Evolutionary conservation across 2,888 invertebrate species (phyloP).

Genomic region (Drosophila macrospina): DNA sequence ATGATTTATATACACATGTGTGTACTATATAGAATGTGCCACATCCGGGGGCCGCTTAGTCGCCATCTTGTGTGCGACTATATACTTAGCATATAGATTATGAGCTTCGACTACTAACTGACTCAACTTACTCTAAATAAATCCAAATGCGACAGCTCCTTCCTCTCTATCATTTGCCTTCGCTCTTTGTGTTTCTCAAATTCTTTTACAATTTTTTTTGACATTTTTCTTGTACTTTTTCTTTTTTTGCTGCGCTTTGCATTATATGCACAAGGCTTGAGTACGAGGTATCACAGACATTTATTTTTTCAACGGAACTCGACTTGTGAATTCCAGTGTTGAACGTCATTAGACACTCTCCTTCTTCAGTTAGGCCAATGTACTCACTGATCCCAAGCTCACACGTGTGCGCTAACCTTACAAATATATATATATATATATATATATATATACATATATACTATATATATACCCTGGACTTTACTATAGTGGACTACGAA

Average conservation of each 20-base stretch:
- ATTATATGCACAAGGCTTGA: constrained; percentile 39
- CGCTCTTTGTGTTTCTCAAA: background rate
- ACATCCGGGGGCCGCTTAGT: constrained; percentile 71
- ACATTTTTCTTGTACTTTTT: background rate
- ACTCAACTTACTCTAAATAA: background rate
- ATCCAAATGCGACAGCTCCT: background rate
- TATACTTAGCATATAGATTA: constrained; percentile 58
- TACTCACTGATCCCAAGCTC: constrained; percentile 38
- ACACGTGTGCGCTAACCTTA: constrained; percentile 53
- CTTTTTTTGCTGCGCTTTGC: constrained; percentile 59
- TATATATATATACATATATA: background rate
- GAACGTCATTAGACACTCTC: constrained; percentile 62
- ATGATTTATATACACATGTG: constrained; percentile 61
- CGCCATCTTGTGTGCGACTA: constrained; percentile 61
- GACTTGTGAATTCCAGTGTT: constrained; percentile 61
- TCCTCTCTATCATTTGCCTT: background rate
- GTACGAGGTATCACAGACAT: constrained; percentile 45
- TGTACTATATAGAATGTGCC: constrained; percentile 47
- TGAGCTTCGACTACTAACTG: constrained; percentile 24
- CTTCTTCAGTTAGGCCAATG: constrained; percentile 61
- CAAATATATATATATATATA: background rate
- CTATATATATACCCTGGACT: background rate
- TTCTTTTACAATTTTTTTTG: constrained; percentile 1
- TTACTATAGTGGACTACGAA: constrained; percentile 6
- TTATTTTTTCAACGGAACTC: constrained; percentile 59